phyloP scores from a whole-genome alignment of 1,140 invertebrate species.

The Lordiphosa stackelbergi region DNA sequence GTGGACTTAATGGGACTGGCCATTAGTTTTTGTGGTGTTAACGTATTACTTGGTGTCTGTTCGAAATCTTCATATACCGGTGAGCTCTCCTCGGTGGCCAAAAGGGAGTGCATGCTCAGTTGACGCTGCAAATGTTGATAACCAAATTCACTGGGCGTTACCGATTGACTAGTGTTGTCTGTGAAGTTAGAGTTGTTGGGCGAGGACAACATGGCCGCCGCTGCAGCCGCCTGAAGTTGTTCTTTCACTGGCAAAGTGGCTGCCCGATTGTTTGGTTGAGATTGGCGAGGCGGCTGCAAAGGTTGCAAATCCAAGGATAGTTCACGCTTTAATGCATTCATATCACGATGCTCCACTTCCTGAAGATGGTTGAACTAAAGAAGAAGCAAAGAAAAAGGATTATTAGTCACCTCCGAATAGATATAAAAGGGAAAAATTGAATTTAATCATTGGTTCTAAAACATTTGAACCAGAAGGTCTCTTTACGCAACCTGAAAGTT shows the following conservation, averaged over 20 bases:
- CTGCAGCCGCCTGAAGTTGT: slow-evolving; percentile 44
- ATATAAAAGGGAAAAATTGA: too few species aligned
- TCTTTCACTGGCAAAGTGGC: slow-evolving; percentile 52
- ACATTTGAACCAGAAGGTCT: too few species aligned
- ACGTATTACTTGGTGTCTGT: slow-evolving; percentile 59
- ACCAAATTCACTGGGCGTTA: slow-evolving; percentile 76
- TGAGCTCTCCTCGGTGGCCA: slow-evolving; percentile 70
- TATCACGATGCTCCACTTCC: slow-evolving; percentile 64
- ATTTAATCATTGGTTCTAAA: too few species aligned
- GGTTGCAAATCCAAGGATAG: slow-evolving; percentile 68
- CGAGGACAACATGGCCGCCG: slow-evolving; percentile 43
- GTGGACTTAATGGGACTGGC: slow-evolving; percentile 81
- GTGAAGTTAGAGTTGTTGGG: slow-evolving; percentile 76
- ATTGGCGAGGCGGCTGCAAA: slow-evolving; percentile 39
- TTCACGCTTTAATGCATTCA: slow-evolving; percentile 71
- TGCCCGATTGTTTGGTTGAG: slow-evolving; percentile 38
- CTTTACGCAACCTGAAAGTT: too few species aligned
- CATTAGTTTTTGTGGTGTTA: slow-evolving; percentile 39
- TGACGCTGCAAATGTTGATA: slow-evolving; percentile 76
- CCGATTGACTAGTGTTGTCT: slow-evolving; percentile 77
- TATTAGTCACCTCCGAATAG: too few species aligned
- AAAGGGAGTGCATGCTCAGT: slow-evolving; percentile 68
- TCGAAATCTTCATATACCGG: slow-evolving; percentile 72
- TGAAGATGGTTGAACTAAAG: slow-evolving; percentile 51
- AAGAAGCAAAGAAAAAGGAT: not conserved